Evolutionary conservation across 2,888 invertebrate genomes (phyloP).

Genomic region (Hololepta plana): DNA sequence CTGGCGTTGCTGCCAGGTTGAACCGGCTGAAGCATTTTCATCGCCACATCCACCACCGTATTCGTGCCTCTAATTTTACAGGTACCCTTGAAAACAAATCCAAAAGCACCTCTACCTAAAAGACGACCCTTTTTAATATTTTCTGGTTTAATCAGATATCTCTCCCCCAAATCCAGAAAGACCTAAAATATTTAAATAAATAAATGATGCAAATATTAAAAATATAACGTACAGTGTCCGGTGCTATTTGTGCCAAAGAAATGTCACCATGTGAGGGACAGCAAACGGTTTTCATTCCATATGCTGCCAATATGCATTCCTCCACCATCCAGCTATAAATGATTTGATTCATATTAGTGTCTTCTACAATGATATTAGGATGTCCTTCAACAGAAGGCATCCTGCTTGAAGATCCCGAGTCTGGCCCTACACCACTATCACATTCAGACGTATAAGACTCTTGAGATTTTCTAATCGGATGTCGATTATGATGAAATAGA

Average conservation of each 20-base stretch:
- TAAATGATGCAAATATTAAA: not conserved
- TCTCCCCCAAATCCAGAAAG: slow-evolving; percentile 74
- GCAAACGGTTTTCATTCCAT: slow-evolving; percentile 46
- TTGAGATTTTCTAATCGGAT: slow-evolving; percentile 35
- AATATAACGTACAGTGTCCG: slow-evolving; percentile 55
- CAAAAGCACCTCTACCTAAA: slow-evolving; percentile 93
- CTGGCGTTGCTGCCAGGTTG: slow-evolving; percentile 59
- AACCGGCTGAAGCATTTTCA: slow-evolving; percentile 92
- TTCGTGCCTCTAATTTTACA: slow-evolving; percentile 43
- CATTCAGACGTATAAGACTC: slow-evolving; percentile 68
- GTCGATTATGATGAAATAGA: slow-evolving; percentile 7
- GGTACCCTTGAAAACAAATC: slow-evolving; percentile 79
- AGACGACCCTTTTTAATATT: slow-evolving; percentile 58
- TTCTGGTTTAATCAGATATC: slow-evolving; percentile 64
- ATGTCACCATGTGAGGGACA: slow-evolving; percentile 71
- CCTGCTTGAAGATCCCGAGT: slow-evolving; percentile 60
- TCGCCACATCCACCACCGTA: slow-evolving; percentile 55
- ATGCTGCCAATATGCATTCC: slow-evolving; percentile 82
- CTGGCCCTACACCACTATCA: slow-evolving; percentile 76
- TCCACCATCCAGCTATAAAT: slow-evolving; percentile 83
- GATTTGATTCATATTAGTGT: slow-evolving; percentile 14
- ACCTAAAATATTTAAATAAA: slow-evolving; percentile 28
- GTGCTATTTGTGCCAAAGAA: slow-evolving; percentile 65
- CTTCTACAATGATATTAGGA: slow-evolving; percentile 28
- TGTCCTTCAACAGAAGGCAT: slow-evolving; percentile 70